Conservation (phyloP, 2,888 invertebrate genomes). For the Pyrrhia umbra region DNA sequence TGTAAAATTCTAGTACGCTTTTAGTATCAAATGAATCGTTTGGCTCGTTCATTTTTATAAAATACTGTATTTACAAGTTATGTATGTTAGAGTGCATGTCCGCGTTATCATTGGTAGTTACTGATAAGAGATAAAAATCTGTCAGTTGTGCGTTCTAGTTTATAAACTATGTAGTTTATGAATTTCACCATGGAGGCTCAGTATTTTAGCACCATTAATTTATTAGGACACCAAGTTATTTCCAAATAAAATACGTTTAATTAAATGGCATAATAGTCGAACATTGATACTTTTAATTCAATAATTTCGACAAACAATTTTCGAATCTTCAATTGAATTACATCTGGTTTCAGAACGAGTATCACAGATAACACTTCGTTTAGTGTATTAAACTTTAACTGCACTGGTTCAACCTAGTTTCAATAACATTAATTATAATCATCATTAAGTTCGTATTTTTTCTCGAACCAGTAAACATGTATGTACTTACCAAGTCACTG, state of each 20-base stretch:
- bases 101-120: constrained; percentile 65
- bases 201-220: background rate
- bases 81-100: constrained; percentile 48
- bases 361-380: constrained; percentile 31
- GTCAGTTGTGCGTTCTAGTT: constrained; percentile 32
- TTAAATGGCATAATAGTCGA: too few species aligned
- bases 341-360: constrained; percentile 46
- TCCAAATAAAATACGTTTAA: background rate
- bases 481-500: background rate
- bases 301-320: background rate
- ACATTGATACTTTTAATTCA: background rate
- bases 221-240: background rate
- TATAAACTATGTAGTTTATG: constrained; percentile 11
- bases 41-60: constrained; percentile 72
- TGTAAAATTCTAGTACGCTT: constrained; percentile 78
- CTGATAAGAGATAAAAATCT: constrained; percentile 73
- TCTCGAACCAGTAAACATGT: too few species aligned
- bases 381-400: constrained; percentile 25
- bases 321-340: background rate
- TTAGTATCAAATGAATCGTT: constrained; percentile 70
- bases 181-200: background rate
- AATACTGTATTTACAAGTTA: constrained; percentile 35
- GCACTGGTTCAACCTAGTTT: constrained; percentile 5
- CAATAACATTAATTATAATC: background rate
- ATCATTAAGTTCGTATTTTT: too few species aligned